Conservation (phyloP, 2,113 vertebrate genomes). For the Dunckerocampus dactyliophorus region DNA sequence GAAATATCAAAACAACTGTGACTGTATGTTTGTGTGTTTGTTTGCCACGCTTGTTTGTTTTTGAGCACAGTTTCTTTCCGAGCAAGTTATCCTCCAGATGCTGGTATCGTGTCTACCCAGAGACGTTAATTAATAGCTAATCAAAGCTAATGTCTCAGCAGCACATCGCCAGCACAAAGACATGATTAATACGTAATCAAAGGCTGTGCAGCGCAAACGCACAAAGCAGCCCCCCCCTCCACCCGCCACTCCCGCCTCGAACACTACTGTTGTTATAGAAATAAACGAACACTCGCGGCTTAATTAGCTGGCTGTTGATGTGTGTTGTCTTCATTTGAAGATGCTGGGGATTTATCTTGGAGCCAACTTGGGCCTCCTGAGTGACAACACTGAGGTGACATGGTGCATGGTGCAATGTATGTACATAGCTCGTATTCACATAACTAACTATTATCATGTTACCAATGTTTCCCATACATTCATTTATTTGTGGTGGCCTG, state of each 20-base stretch:
- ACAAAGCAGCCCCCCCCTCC: conserved; percentile 71
- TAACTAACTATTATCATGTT: neutral
- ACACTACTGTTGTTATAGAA: conserved; percentile 69
- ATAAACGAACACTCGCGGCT: conserved; percentile 64
- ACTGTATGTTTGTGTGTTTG: conserved; percentile 68
- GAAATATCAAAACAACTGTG: conserved; percentile 72
- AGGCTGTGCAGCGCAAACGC: conserved; percentile 66
- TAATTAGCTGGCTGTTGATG: conserved; percentile 68
- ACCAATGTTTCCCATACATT: no score
- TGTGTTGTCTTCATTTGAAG: conserved; percentile 61
- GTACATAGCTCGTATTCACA: neutral
- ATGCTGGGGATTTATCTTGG: conserved; percentile 55
- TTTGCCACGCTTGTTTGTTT: conserved; percentile 70
- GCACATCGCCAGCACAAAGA: conserved; percentile 73
- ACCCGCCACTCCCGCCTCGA: conserved; percentile 28
- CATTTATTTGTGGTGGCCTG: no score
- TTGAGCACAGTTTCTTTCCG: conserved; percentile 62
- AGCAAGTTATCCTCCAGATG: conserved; percentile 69
- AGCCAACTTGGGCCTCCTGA: conserved; percentile 59
- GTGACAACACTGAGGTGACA: conserved; percentile 62
- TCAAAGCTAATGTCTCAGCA: conserved; percentile 78
- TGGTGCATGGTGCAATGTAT: conserved; percentile 1
- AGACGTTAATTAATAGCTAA: conserved; percentile 81
- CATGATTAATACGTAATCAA: conserved; percentile 82
- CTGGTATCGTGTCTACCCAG: conserved; percentile 66